Evolutionary conservation across 2,113 vertebrate species (phyloP), one percentile per base, ranked within the genome.

Genomic region (Elanoides forficatus): DNA sequence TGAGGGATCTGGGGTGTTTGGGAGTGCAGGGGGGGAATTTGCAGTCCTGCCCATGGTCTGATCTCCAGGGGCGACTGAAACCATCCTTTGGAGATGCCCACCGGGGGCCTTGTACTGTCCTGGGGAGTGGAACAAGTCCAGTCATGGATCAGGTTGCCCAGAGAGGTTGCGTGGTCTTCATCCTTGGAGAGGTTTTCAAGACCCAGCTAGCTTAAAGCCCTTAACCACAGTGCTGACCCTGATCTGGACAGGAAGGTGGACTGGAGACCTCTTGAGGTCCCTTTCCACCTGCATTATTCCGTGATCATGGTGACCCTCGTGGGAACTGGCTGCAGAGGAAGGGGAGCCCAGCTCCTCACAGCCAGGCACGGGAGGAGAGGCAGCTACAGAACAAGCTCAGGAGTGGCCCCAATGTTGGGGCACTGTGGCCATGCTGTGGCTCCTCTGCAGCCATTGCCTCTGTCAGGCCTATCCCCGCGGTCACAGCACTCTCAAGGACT

Each of bases 41-140:
- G 1, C 12, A 5, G 50, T 40, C 32, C 59, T 36, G 30, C 11
- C 10, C 2, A 0, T 7, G 66, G 40, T 10, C 47, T 29, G 18
- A 47, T 62, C 29, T 15, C 56, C 18, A 19, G 65, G 9, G 65
- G 17, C 3, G 3, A 12, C 45, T 9, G 56, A 40, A 27, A 11
- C 21, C 9, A 8, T 18, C 47, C 55, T 32, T 56, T 21, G 36
- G 62, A 45, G 65, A 22, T 0, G 2, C 15, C n/a, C 34, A 3
- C n/a, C 2, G 1, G n/a, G 8, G 29, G 15, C 48, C 40, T 23
- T 7, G 25, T 8, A 6, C 42, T 32, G 16, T 20, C 30, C 43
- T 20, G 38, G 53, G 76, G 36, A 26, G 18, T 3, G 16, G 23
- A 20, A 17, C 5, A 5, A 42, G 20, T 7, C 48, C 48, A 16